These are phyloP conservation scores for Herminia tarsipennalis DNA, from an alignment of 2,888 invertebrate species.

Conservation along the genomic window DNA sequence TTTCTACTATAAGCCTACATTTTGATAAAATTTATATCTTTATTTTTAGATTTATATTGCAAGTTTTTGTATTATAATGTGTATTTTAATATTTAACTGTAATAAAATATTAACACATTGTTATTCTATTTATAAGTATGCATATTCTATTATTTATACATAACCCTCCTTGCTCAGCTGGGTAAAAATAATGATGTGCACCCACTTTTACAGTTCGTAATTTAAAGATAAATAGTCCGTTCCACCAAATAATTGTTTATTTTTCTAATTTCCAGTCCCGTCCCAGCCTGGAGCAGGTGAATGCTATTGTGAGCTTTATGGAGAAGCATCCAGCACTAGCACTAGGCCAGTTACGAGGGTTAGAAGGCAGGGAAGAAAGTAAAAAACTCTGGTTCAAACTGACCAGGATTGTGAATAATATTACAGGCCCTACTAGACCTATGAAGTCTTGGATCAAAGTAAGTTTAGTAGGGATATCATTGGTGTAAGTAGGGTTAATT, in stretches of 20 bases:
- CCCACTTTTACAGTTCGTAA: no score
- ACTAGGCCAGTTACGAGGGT: slow-evolving; percentile 67
- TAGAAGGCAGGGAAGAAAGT: slow-evolving; percentile 74
- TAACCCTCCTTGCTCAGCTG: no score
- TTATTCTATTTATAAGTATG: no score
- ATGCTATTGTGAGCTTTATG: slow-evolving; percentile 78
- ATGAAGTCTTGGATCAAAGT: slow-evolving; percentile 82
- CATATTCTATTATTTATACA: no score
- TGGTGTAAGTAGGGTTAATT: background rate
- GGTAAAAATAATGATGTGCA: no score
- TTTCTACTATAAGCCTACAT: no score
- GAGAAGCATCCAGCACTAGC: slow-evolving; percentile 72
- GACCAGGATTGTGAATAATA: slow-evolving; percentile 69
- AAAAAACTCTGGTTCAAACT: slow-evolving; percentile 75
- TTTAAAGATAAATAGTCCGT: no score
- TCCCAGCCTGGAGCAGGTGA: slow-evolving; percentile 75
- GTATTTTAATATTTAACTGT: no score
- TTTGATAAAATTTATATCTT: no score
- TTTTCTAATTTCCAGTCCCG: slow-evolving; percentile 62
- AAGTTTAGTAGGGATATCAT: slow-evolving; percentile 20
- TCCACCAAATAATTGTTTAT: background rate
- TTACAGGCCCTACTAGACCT: slow-evolving; percentile 72
- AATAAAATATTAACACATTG: no score
- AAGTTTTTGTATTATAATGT: no score
- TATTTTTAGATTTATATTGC: no score